Evolutionary conservation across 2,888 invertebrate species (phyloP), one percentile per base, ranked within the genome.

Genomic region (Macrosoma leucophasiata): DNA sequence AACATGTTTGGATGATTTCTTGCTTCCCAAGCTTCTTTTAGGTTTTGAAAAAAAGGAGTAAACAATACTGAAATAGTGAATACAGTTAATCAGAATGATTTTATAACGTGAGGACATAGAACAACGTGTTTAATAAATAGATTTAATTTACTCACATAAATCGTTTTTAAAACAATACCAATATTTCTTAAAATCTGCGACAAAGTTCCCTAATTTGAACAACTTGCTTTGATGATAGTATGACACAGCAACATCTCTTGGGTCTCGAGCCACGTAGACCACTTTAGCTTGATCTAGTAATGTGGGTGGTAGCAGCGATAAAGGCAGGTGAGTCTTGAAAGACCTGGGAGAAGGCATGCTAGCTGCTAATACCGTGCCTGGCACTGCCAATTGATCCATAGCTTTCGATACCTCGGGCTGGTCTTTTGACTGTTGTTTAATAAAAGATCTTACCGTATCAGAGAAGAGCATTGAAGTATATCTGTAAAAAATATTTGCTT

Each of bases 191-290:
- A 91, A 90, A 48, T 89, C 86, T 5, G 88, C 87, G 0, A 57
- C 46, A 46, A 86, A 90, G 1, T 87, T 88, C 48, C 87, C 86
- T 0, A 87, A 85, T 28, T 76, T 76, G 3, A 33, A 33, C 8
- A 48, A 30, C 15, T 30, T 37, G n/a, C 34, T 27, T 4, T 43
- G 39, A 29, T 53, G 47, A 58, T 89, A 94, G 58, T 85, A 91
- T 0, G 93, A 93, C 1, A 93, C 90, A 0, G 88, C 88, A 0
- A 91, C 90, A 62, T 94, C 93, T 64, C 91, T 91, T 0, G 93
- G 92, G 70, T 94, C 91, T 34, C 94, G 82, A 0, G 91, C 90
- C 1, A 93, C 87, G 57, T 93, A 94, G 30, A 94, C 86, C 1
- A 41, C 34, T 19, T 33, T 36, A 3, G 21, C 30, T n/a, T 19